These are phyloP conservation scores for Syrrhaptes paradoxus DNA, from an alignment of 2,113 vertebrate genomes.

Conservation along the genomic window DNA sequence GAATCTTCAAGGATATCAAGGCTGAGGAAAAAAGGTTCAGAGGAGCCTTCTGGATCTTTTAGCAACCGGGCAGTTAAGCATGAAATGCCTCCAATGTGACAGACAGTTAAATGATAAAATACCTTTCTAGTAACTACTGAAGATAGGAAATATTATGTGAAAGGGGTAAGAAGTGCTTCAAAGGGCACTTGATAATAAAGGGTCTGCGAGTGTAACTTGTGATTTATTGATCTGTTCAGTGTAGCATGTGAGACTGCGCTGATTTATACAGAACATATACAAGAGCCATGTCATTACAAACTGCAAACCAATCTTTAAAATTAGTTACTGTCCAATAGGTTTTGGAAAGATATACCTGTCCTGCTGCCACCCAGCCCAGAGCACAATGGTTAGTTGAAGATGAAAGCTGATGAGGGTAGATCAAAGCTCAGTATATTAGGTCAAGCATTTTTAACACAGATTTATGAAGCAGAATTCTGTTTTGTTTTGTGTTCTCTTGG, in stretches of 20 bases:
- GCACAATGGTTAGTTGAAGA: constrained; percentile 19
- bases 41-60: not conserved
- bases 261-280: constrained; percentile 48
- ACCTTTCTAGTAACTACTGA: not conserved
- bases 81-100: not conserved
- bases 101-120: constrained; percentile 49
- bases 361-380: constrained; percentile 4
- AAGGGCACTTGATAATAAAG: constrained; percentile 57
- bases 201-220: constrained; percentile 20
- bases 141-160: constrained; percentile 49
- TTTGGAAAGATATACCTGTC: constrained; percentile 48
- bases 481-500: not conserved
- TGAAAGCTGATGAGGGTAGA: constrained; percentile 34
- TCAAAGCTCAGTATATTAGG: constrained; percentile 42
- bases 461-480: constrained; percentile 6
- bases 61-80: not conserved
- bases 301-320: constrained; percentile 60
- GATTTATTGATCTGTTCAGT: constrained; percentile 61
- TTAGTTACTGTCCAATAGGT: constrained; percentile 53
- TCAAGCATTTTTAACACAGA: not conserved
- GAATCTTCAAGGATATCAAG: not conserved
- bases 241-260: constrained; percentile 4
- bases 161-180: constrained; percentile 46
- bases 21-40: not conserved
- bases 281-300: constrained; percentile 27